Evolutionary conservation across 2,888 invertebrate species (phyloP).

Genomic region (Apodemia mormo): DNA sequence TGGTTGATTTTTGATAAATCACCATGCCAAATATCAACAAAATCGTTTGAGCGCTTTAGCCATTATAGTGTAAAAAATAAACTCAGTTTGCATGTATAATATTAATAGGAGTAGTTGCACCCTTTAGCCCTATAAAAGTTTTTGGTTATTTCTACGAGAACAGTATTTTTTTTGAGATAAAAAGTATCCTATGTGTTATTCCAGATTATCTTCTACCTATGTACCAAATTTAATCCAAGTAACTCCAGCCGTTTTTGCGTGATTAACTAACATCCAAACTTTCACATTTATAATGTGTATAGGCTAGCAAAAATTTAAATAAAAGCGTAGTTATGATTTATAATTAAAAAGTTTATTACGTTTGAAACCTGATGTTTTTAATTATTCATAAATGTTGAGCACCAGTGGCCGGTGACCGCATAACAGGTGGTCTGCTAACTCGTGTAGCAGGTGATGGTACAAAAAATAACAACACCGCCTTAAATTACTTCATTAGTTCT

Average conservation of each 20-base stretch:
- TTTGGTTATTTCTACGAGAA: too few relatives aligned
- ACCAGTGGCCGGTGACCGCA: background rate
- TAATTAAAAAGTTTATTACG: background rate
- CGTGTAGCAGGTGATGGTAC: background rate
- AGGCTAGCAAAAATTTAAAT: background rate
- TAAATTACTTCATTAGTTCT: background rate
- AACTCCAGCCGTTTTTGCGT: too few relatives aligned
- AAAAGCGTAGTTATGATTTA: background rate
- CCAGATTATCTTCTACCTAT: too few relatives aligned
- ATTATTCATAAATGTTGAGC: background rate
- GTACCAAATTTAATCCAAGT: too few relatives aligned
- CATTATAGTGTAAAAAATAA: background rate
- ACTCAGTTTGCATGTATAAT: background rate
- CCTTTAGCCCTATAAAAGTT: too few relatives aligned
- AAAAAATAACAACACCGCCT: background rate
- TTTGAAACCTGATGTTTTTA: background rate
- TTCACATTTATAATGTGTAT: background rate
- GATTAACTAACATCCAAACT: too few relatives aligned
- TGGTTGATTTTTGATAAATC: too few relatives aligned
- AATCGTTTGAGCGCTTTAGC: too few relatives aligned
- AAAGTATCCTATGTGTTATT: too few relatives aligned
- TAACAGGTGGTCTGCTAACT: background rate
- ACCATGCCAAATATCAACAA: too few relatives aligned
- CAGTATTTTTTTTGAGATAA: too few relatives aligned
- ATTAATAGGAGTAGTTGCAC: too few relatives aligned